Conservation (phyloP, 2,888 invertebrate species). For the Stictocephala bisonia region DNA sequence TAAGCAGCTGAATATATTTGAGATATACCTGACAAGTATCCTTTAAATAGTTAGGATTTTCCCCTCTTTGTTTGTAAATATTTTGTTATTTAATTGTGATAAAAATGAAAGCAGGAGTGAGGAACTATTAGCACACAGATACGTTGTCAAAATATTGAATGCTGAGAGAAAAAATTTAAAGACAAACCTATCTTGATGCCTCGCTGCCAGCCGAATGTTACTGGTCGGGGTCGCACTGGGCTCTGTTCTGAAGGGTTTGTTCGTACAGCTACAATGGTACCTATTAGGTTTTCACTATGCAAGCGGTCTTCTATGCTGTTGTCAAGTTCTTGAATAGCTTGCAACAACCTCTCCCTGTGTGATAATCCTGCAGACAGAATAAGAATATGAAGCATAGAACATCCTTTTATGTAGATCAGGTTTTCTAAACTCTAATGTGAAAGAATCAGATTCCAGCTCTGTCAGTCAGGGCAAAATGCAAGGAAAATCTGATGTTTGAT, state of each 20-base stretch:
- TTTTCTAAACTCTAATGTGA: too few species aligned
- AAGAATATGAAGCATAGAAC: not conserved
- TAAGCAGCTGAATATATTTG: too few species aligned
- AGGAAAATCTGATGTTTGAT: too few species aligned
- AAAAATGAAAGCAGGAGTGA: too few species aligned
- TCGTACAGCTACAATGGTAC: slow-evolving; percentile 70
- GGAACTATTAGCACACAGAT: not conserved
- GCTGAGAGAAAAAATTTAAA: not conserved
- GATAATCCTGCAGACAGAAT: too few species aligned
- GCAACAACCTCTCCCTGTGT: slow-evolving; percentile 64
- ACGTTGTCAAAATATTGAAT: not conserved
- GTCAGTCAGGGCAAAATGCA: not conserved
- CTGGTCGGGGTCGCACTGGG: slow-evolving; percentile 80
- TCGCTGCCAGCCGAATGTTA: slow-evolving; percentile 94
- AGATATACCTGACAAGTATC: too few species aligned
- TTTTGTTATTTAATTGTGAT: too few species aligned
- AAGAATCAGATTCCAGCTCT: too few species aligned
- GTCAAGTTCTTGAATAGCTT: slow-evolving; percentile 72
- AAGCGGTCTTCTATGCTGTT: slow-evolving; percentile 72
- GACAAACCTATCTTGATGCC: slow-evolving; percentile 81
- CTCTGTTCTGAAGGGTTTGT: slow-evolving; percentile 70
- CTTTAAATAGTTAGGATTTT: too few species aligned
- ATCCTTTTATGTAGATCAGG: too few species aligned
- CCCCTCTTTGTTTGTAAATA: too few species aligned
- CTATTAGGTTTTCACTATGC: slow-evolving; percentile 71